These are phyloP conservation scores for Chionomys nivalis DNA, from an alignment of 2,113 vertebrate genomes.

Conservation along the genomic window DNA sequence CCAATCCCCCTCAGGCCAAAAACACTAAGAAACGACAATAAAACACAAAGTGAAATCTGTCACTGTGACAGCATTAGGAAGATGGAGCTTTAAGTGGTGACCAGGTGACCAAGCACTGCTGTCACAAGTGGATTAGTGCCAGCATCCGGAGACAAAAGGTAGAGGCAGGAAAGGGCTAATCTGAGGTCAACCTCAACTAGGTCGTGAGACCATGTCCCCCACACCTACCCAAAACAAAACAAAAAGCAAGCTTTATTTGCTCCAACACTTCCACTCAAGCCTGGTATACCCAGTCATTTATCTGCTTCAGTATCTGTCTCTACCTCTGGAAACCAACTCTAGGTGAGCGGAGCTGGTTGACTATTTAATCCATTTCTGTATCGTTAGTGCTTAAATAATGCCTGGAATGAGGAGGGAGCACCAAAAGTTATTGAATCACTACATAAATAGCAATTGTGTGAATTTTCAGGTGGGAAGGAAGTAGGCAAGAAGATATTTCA, in stretches of 20 bases:
- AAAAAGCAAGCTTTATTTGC: neutral
- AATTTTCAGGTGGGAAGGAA: conserved; percentile 7
- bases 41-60: neutral
- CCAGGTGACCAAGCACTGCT: neutral
- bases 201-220: neutral
- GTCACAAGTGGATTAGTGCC: neutral
- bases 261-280: neutral
- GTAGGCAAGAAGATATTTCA: conserved; percentile 12
- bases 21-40: neutral
- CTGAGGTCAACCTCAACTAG: neutral
- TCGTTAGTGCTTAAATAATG: neutral
- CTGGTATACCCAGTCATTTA: neutral
- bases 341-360: neutral
- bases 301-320: conserved; percentile 29
- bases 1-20: neutral
- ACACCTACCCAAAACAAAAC: neutral
- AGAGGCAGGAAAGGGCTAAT: too few relatives aligned
- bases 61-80: neutral
- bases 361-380: neutral
- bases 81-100: neutral
- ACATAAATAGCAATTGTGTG: neutral
- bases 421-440: conserved; percentile 19
- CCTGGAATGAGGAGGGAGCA: neutral
- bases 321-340: neutral
- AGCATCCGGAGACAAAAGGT: neutral